Percentiles rank a stretch among this genome's conserved stretches.
These are phyloP conservation scores for Aegotheles bennettii DNA, from an alignment of 2,113 vertebrate genomes.

Conservation along the genomic window DNA sequence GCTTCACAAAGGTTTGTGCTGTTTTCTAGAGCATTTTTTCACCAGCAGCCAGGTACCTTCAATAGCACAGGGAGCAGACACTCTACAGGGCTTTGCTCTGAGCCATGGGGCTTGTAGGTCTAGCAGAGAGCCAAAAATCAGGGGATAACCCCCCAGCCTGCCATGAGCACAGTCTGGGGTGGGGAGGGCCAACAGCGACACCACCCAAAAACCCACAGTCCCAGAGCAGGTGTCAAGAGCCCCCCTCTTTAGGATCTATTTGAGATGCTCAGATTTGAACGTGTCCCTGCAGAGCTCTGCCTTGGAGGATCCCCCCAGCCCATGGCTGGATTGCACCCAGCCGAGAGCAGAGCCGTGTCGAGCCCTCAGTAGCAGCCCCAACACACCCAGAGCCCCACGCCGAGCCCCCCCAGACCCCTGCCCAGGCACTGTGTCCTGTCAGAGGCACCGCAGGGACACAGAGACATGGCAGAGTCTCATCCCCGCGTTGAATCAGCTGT, in stretches of 20 bases:
- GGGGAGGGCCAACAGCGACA: neutral
- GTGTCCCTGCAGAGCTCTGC: neutral
- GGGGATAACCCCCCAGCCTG: neutral
- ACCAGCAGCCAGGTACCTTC: neutral
- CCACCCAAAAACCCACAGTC: rapidly evolving
- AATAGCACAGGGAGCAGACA: rapidly evolving
- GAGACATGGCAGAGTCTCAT: neutral
- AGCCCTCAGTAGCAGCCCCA: neutral
- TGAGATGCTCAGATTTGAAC: neutral
- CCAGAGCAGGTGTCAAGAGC: neutral
- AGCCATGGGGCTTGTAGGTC: neutral
- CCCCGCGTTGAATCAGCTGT: neutral
- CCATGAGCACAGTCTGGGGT: neutral
- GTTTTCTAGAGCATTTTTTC: neutral
- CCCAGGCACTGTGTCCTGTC: rapidly evolving
- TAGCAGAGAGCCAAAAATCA: neutral
- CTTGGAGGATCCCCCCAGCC: neutral
- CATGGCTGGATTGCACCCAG: rapidly evolving
- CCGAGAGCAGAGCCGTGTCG: neutral
- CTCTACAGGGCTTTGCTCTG: neutral
- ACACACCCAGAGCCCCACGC: too few relatives aligned
- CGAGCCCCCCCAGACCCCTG: neutral
- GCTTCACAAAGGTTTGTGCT: neutral
- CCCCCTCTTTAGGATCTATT: neutral
- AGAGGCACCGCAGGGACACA: neutral